Base-by-base conservation (phyloP, 2,797 vertebrate species). In the Amphiprion clarkii region DNA sequence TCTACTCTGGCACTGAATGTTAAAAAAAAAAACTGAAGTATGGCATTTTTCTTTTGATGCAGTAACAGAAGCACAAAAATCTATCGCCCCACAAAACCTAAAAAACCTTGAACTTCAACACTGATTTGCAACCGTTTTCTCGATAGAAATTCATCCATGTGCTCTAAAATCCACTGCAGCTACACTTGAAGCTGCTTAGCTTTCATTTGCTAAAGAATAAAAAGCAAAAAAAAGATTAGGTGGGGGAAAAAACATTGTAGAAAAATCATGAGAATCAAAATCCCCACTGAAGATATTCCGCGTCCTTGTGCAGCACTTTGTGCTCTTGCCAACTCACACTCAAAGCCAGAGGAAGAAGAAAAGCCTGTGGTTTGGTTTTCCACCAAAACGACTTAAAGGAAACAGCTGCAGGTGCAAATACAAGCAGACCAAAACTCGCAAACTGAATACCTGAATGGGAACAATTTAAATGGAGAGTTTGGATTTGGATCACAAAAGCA, bases 261-360 rank as follows among this genome's bases (percentile, higher is more conserved):
- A 36, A 36, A 36, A 9, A 36, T 36, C 7, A 1, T 36, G 33
- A 36, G 9, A 51, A 21, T n/a, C 8, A 51, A 25, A 1, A 23
- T 36, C 10, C 25, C 11, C n/a, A 40, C 11, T 36, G 33, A 36
- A 44, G 25, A 58, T 48, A 23, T 31, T n/a, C 19, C 3, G 4
- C n/a, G 60, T 67, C 54, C 69, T 70, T 81, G 57, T 68, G 31
- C 48, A 52, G 23, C 25, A 52, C 33, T 31, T 39, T 59, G 48
- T 56, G 46, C 36, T 60, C 17, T 36, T 57, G 27, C 49, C 8
- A 39, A 51, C 7, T 62, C 10, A 8, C n/a, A 23, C 3, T 49
- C 36, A 40, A 59, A 63, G 48, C 10, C 49, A 40, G 29, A 53
- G 3, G 6, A 46, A 63, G 25, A 54, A 36, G 2, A 25, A 29